Percentiles rank a stretch among this genome's conserved stretches.
Conservation (phyloP, 2,113 vertebrate genomes). For the Ameiurus melas region DNA sequence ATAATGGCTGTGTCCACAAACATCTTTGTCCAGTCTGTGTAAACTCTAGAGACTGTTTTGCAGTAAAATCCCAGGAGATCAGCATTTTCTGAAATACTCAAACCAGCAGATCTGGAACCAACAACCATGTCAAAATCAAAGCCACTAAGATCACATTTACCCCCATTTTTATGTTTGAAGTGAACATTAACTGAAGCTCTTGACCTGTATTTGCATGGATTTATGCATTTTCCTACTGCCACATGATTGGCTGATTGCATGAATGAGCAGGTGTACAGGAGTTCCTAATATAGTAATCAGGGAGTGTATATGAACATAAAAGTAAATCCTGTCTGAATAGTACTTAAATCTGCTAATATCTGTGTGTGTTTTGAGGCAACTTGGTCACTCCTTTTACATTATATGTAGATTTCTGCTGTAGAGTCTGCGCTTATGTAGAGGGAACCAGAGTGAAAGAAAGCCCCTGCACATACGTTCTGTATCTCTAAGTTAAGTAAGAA, state of each 20-base stretch:
- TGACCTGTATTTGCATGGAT: not conserved
- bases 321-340: not conserved
- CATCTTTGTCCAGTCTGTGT: not conserved
- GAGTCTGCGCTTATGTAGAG: not conserved
- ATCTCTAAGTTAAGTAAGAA: not conserved
- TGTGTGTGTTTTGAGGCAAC: not conserved
- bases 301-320: not conserved
- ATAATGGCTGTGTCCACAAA: not conserved
- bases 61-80: not conserved
- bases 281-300: not conserved
- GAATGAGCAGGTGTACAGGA: not conserved
- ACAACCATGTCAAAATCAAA: not conserved
- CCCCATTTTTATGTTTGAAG: not conserved
- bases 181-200: not conserved
- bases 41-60: not conserved
- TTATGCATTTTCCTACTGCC: not conserved
- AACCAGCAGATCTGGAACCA: not conserved
- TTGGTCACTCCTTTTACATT: not conserved
- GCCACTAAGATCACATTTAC: not conserved
- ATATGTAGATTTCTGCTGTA: not conserved
- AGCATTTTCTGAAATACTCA: not conserved
- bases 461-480: not conserved
- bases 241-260: not conserved
- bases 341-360: not conserved
- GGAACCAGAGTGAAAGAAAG: not conserved